Evolutionary conservation across 2,797 vertebrate genomes (phyloP).

Genomic region (Falco concolor): DNA sequence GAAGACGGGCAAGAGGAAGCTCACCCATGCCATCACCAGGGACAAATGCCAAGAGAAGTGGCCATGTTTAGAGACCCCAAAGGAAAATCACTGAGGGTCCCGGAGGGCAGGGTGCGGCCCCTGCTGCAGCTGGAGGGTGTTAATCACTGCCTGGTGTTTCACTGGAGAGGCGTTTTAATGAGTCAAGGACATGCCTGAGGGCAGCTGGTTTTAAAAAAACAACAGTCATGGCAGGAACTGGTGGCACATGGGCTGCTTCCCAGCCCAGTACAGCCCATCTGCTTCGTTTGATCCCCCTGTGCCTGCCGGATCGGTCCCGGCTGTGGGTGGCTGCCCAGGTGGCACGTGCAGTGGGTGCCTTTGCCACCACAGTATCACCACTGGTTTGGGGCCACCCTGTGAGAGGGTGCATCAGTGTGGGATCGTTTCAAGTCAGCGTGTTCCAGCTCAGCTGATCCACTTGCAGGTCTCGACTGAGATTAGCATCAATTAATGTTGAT

Average conservation of each 20-base stretch:
- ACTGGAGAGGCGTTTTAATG: neutral
- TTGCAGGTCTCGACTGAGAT: neutral
- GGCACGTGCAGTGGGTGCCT: accelerated
- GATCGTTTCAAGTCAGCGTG: neutral
- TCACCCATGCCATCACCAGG: neutral
- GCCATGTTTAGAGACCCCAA: accelerated
- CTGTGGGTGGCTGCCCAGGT: neutral
- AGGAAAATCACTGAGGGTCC: neutral
- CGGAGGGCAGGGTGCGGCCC: neutral
- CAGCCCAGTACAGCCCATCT: neutral
- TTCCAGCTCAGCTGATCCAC: neutral
- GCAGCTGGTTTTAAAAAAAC: neutral
- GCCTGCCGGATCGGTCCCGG: too few species aligned
- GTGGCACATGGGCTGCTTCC: neutral
- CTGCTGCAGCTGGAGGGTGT: neutral
- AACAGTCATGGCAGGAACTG: neutral
- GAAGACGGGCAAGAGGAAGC: neutral
- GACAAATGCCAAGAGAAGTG: neutral
- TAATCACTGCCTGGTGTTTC: too few species aligned
- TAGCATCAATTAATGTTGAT: neutral
- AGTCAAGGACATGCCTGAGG: neutral
- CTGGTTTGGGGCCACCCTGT: neutral
- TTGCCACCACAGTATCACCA: neutral
- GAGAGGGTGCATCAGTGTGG: neutral
- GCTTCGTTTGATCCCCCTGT: neutral